Percentiles rank a stretch among this genome's conserved stretches.
phyloP scores from a whole-genome alignment of 2,888 invertebrate species.

The Bugula neritina region DNA sequence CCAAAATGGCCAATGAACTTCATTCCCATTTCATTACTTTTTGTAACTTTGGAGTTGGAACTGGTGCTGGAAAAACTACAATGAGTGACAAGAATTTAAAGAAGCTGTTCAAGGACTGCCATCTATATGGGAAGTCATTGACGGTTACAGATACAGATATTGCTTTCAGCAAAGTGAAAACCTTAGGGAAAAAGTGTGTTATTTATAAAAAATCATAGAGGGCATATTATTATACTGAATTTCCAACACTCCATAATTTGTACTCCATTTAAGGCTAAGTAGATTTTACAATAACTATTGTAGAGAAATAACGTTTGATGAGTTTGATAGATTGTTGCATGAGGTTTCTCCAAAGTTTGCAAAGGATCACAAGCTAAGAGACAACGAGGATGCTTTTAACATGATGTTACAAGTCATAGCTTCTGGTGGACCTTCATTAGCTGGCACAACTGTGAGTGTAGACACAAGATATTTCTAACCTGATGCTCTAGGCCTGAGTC shows the following conservation, averaged over 20 bases:
- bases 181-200: conserved; percentile 17
- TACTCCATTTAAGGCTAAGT: too few species aligned
- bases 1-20: conserved; percentile 20
- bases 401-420: conserved; percentile 25
- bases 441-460: conserved; percentile 28
- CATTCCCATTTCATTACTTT: conserved; percentile 7
- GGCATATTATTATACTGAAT: too few species aligned
- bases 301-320: conserved; percentile 19
- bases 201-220: too few species aligned
- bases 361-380: neutral
- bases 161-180: conserved; percentile 25
- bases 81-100: conserved; percentile 26
- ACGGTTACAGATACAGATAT: conserved; percentile 24
- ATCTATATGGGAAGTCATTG: conserved; percentile 23
- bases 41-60: conserved; percentile 26
- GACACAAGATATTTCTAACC: neutral
- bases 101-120: conserved; percentile 25
- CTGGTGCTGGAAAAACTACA: neutral
- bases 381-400: conserved; percentile 7
- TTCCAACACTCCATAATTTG: too few species aligned
- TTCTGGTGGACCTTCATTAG: conserved; percentile 28
- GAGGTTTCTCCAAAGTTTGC: conserved; percentile 20
- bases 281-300: too few species aligned
- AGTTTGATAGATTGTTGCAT: conserved; percentile 15
- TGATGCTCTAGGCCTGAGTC: too few species aligned